Base-by-base conservation (phyloP, 2,797 vertebrate genomes). In the Ceryle rudis region DNA sequence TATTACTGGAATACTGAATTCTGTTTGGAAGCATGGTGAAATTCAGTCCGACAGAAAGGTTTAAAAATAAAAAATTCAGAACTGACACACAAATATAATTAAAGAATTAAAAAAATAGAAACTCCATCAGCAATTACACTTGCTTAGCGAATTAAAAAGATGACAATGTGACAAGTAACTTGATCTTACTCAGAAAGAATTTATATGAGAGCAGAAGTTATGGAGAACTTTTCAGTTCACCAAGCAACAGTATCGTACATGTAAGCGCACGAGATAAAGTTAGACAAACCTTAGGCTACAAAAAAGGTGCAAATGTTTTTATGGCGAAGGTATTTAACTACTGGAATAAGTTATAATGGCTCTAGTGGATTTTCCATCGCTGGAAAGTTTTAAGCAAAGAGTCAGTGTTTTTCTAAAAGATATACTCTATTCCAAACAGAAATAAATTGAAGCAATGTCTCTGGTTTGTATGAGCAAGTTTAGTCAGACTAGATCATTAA, bases 401-500 rank as follows among this genome's bases (percentile, higher is more conserved):
- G 94, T 94, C 90, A 94, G n/a, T 95, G 94, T 96, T 96, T 96
- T 97, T 90, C 90, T 96, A 94, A 91, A 96, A 96, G 93, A 97
- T 95, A 95, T 88, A 90, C 87, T 83, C 65, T 86, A 74, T 91
- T 94, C 75, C 85, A 95, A 97, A 94, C 82, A 96, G 89, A 95
- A 95, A 80, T 35, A 95, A 92, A 94, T 74, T 86, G 91, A 97
- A 95, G 95, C 61, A 93, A 85, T 42, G 80, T 90, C 90, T 95
- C 78, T 94, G 65, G 67, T 90, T 77, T 90, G 52, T 83, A 86
- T 57, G 72, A 96, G 64, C 57, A 92, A 93, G 26, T n/a, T 47
- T 80, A 84, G 39, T 95, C 91, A 89, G 78, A 87, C 67, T 35
- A 6, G 7, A 70, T 55, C 20, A 49, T 82, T 87, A 87, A 79